phyloP scores from a whole-genome alignment of 2,797 vertebrate genomes.

The Cygnus olor region DNA sequence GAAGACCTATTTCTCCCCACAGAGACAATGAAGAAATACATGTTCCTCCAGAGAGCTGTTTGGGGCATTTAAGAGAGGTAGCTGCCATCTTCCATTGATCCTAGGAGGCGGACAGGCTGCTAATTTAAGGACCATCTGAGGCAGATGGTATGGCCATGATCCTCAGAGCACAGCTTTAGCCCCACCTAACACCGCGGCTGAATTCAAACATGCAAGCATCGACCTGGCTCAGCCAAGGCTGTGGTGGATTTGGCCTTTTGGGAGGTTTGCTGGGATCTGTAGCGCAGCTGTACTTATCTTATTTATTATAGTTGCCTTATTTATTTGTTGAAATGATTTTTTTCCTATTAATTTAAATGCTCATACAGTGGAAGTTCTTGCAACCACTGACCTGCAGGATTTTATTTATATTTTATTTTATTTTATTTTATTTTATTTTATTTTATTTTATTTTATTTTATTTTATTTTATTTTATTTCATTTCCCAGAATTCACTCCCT shows the following conservation, averaged over 20 bases:
- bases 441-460: no score
- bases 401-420: no score
- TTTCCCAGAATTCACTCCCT: background rate
- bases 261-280: background rate
- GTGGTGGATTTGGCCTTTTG: background rate
- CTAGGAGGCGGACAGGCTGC: background rate
- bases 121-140: background rate
- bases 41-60: background rate
- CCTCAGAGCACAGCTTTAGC: background rate
- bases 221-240: background rate
- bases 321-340: background rate
- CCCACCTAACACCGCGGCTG: no score
- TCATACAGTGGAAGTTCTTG: background rate
- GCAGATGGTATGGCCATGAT: no score
- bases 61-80: no score
- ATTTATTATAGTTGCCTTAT: background rate
- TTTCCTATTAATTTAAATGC: background rate
- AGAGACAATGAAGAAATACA: background rate
- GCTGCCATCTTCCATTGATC: background rate
- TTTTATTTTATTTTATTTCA: no score
- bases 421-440: no score
- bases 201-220: background rate
- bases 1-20: background rate
- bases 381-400: fast-evolving
- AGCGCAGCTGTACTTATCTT: background rate